Base-by-base conservation (phyloP, 2,113 vertebrate species). In the Raja brachyura region DNA sequence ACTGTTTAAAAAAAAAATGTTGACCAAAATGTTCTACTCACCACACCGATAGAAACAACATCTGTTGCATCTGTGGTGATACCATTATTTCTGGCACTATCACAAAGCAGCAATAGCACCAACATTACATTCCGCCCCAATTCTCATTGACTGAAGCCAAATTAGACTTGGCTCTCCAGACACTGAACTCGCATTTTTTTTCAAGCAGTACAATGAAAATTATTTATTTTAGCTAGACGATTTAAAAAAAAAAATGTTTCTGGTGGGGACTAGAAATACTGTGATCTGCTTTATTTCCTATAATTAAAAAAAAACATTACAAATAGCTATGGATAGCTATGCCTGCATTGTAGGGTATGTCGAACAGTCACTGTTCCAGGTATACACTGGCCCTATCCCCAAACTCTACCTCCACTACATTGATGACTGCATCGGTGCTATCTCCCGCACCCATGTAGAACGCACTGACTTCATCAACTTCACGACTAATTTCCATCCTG, bases 1-100 rank as follows among this genome's bases (percentile, higher is more conserved):
- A 92, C 68, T 92, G 39, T 48, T 48, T n/a, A 48, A 48, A 25
- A 92, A 92, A 90, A 92, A 92, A 33, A 92, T 70, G n/a, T 74
- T 73, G 33, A 68, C 18, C 90, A 11, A 92, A 70, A 73, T 73
- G 25, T 92, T 74, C 66, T 25, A 54, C 39, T 70, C 33, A 63
- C 16, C 22, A 54, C 33, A 74, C 66, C 68, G 54, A 92, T 54
- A 73, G 33, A 92, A 88, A 88, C 59, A 88, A 73, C 90, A 92
- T 73, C 90, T 92, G 90, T 14, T 73, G 5, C 5, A 73, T 73
- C 68, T 92, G 90, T 28, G 31, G n/a, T 25, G 68, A 92, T 92
- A 68, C 90, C 90, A 74, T 25, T 92, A 54, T 92, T 73, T 68
- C 63, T 92, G 66, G 68, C 68, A 73, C 9, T 2, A 74, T 20